phyloP scores from a whole-genome alignment of 2,888 invertebrate species.

The Epirrhoe alternata region DNA sequence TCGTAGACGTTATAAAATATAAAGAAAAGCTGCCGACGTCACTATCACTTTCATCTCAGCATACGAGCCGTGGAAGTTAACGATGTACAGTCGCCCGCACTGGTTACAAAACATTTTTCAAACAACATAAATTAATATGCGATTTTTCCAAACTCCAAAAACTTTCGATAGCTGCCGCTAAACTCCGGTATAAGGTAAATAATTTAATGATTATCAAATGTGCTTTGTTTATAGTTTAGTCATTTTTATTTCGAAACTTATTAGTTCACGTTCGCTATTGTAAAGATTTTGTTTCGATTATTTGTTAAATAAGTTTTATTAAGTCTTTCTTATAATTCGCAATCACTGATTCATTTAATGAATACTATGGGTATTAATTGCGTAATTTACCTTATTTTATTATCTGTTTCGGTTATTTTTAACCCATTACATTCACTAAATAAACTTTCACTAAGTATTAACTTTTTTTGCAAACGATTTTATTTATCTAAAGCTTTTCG shows the following conservation, averaged over 20 bases:
- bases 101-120: slow-evolving; percentile 4
- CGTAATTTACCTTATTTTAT: too few relatives aligned
- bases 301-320: not conserved
- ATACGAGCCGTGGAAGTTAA: slow-evolving; percentile 26
- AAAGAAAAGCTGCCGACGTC: slow-evolving; percentile 34
- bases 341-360: too few relatives aligned
- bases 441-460: too few relatives aligned
- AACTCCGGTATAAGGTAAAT: slow-evolving; percentile 25
- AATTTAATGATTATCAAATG: not conserved
- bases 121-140: not conserved
- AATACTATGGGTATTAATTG: too few relatives aligned
- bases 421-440: too few relatives aligned
- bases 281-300: not conserved
- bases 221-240: not conserved
- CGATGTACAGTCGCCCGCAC: slow-evolving; percentile 30
- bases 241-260: not conserved
- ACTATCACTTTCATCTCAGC: slow-evolving; percentile 66
- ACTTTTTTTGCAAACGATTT: too few relatives aligned
- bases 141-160: not conserved
- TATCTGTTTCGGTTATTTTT: too few relatives aligned
- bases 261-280: not conserved
- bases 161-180: not conserved
- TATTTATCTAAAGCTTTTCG: too few relatives aligned
- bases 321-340: not conserved
- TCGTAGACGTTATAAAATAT: not conserved